These are phyloP conservation scores for Alethe castanea DNA, from an alignment of 2,113 vertebrate species.

Conservation along the genomic window DNA sequence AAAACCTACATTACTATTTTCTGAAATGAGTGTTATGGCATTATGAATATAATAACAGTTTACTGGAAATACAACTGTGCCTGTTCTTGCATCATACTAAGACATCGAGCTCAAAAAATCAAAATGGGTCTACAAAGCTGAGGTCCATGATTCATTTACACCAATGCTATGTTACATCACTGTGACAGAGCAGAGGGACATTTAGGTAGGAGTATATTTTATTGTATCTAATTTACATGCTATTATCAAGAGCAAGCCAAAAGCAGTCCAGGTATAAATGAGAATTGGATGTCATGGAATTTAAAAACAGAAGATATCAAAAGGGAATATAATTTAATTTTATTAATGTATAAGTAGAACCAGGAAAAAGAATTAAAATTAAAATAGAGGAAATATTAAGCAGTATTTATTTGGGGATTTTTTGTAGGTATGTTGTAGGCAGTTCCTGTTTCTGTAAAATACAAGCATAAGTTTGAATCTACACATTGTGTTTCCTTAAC, in stretches of 20 bases:
- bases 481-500: background rate
- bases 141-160: background rate
- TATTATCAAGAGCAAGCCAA: background rate
- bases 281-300: background rate
- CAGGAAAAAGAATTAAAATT: background rate
- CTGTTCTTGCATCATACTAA: background rate
- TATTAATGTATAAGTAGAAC: background rate
- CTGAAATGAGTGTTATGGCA: background rate
- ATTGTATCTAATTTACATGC: background rate
- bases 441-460: background rate
- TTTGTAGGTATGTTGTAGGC: background rate
- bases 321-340: background rate
- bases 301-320: background rate
- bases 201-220: background rate
- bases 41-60: background rate
- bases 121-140: background rate
- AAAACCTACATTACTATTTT: background rate
- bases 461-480: background rate
- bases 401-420: background rate
- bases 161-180: background rate
- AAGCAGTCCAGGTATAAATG: background rate
- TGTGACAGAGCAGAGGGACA: background rate
- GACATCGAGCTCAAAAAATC: background rate
- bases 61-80: background rate
- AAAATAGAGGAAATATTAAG: background rate